Base-by-base conservation (phyloP, 2,113 vertebrate species). In the Chroicocephalus ridibundus region DNA sequence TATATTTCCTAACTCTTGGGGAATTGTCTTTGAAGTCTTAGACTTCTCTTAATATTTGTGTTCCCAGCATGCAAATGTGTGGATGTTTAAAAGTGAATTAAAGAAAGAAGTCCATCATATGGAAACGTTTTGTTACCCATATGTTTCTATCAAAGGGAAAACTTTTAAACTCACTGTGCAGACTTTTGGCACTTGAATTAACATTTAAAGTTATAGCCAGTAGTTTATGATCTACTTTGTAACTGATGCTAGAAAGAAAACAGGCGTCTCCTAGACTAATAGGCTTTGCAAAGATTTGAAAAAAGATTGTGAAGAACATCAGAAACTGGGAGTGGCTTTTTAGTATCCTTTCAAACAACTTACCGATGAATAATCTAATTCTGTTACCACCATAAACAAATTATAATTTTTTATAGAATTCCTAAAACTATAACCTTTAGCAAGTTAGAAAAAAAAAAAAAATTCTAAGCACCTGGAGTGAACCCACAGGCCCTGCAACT, bases 381-480 rank as follows among this genome's bases (percentile, higher is more conserved):
- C 34, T 12, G 5, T 72, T 93, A 64, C 29, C 10, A 55, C 31
- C 17, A 85, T 44, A 79, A 71, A 20, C 14, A n/a, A 54, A 38
- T 40, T 52, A 29, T 9, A 1, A 4, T 34, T 66, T 69, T 87
- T 66, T 2, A 40, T 25, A 26, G 32, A 55, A 60, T 76, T 79
- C 9, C 12, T 89, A 19, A 72, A 74, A 40, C 9, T 86, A 5
- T 49, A 66, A 58, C 4, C 1, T 47, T 51, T 64, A 47, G 24
- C 17, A 71, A 64, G 18, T 32, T 54, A 54, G 24, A n/a, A 86
- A 13, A 87, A 86, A 47, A 42, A 44, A 47, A 22, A 22, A 10
- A 47, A 47, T 22, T 47, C 20, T 47, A 47, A 27, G 16, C 72
- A 44, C 25, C 40, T 0, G 0, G 10, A 34, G 29, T 57, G 40